A percentile compares a stretch with the other conserved stretches of the same genome.
Conservation (phyloP, 2,113 vertebrate species). For the Bufo bufo region DNA sequence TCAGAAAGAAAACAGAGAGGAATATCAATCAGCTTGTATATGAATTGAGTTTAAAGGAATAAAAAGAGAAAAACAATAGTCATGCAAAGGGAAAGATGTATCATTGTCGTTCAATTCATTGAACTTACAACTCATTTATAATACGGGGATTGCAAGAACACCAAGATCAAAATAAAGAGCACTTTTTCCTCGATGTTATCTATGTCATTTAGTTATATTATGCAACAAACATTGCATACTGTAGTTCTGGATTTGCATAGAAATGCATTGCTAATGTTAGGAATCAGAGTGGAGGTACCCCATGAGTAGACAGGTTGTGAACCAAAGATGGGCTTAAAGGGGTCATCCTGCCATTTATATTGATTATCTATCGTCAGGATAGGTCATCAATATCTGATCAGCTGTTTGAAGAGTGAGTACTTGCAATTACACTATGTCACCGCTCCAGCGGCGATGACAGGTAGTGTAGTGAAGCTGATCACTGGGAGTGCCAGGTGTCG, state of each 20-base stretch:
- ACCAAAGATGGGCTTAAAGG: neutral
- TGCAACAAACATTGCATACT: neutral
- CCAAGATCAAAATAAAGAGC: neutral
- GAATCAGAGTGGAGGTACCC: neutral
- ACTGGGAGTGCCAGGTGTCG: too few species aligned
- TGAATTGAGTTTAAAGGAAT: slow-evolving; percentile 13
- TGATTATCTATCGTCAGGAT: too few species aligned
- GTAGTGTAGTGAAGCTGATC: too few species aligned
- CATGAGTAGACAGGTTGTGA: neutral
- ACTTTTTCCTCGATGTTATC: neutral
- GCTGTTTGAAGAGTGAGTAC: too few species aligned
- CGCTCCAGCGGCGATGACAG: too few species aligned
- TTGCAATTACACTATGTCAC: too few species aligned
- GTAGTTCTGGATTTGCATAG: neutral
- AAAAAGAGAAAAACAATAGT: slow-evolving; percentile 3
- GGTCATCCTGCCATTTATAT: too few species aligned
- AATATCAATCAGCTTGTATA: slow-evolving; percentile 36
- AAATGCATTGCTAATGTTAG: neutral
- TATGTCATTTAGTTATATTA: neutral
- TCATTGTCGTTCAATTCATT: slow-evolving; percentile 23
- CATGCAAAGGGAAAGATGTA: slow-evolving; percentile 20
- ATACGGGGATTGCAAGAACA: neutral
- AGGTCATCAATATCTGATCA: too few species aligned
- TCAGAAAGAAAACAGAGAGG: slow-evolving; percentile 34
- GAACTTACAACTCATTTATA: slow-evolving; percentile 8